Conservation (phyloP, 2,113 vertebrate species). For the Haemorhous mexicanus region DNA sequence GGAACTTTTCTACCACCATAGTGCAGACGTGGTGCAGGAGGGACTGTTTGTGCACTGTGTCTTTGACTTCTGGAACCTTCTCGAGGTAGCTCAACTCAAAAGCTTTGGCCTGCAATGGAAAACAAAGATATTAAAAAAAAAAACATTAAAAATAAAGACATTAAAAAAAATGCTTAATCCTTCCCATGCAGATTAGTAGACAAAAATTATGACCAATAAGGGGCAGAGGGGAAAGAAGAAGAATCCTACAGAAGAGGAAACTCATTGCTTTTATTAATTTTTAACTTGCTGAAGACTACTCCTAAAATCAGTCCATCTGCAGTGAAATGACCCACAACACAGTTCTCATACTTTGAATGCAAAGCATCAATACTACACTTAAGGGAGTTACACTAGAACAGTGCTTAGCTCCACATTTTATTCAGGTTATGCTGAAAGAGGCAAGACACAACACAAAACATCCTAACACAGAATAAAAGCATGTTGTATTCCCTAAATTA, state of each 20-base stretch:
- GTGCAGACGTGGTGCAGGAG: constrained; percentile 92
- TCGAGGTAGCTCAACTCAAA: constrained; percentile 98
- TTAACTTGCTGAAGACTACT: not conserved
- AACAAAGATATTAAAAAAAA: not conserved
- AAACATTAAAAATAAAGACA: not conserved
- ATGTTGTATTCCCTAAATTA: not conserved
- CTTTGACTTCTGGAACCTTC: constrained; percentile 98
- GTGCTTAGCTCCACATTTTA: not conserved
- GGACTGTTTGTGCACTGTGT: constrained; percentile 97
- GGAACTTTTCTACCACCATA: constrained; percentile 95
- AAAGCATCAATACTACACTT: not conserved
- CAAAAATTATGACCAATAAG: not conserved
- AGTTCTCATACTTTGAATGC: not conserved
- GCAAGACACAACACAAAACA: not conserved
- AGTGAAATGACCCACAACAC: not conserved
- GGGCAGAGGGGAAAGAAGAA: not conserved
- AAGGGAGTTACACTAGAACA: not conserved
- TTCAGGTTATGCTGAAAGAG: not conserved
- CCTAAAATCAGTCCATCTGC: not conserved
- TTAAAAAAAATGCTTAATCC: not conserved
- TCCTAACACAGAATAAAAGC: not conserved
- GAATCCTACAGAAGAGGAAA: not conserved
- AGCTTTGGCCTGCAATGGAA: constrained; percentile 85
- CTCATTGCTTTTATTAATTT: not conserved
- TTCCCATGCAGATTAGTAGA: not conserved